These are phyloP conservation scores for Bursaphelenchus mucronatus DNA, from an alignment of 1,140 invertebrate species.

Conservation along the genomic window DNA sequence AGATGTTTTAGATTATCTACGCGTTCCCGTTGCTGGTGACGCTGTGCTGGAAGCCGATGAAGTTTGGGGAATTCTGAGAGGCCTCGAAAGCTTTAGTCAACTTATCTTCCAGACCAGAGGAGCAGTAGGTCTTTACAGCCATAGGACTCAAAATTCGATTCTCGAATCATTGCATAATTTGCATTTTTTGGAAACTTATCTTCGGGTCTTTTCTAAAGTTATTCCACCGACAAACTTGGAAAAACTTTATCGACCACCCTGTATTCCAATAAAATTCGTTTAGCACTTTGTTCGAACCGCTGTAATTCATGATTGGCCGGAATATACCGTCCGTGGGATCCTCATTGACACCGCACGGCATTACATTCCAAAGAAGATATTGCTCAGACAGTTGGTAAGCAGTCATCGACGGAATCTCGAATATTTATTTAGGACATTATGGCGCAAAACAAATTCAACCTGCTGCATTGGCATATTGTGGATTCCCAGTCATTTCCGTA, in stretches of 20 bases:
- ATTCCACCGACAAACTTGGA: no score
- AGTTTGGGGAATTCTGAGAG: slow-evolving; percentile 56
- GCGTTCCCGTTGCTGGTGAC: slow-evolving; percentile 38
- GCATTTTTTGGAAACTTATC: slow-evolving; percentile 9
- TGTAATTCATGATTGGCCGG: slow-evolving; percentile 45
- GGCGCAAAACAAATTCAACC: slow-evolving; percentile 63
- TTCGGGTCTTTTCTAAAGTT: slow-evolving; percentile 3
- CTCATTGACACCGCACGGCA: slow-evolving; percentile 46
- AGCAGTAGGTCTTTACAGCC: slow-evolving; percentile 10
- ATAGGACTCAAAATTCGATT: no score
- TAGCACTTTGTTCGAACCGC: slow-evolving; percentile 45
- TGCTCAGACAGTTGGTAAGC: slow-evolving; percentile 41
- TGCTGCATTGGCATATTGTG: slow-evolving; percentile 70
- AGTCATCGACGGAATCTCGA: not conserved
- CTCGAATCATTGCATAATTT: not conserved
- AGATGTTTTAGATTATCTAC: slow-evolving; percentile 36
- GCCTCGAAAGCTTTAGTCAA: slow-evolving; percentile 58
- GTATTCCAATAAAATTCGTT: slow-evolving; percentile 13
- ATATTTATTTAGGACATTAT: slow-evolving; percentile 41
- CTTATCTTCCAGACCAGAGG: slow-evolving; percentile 44
- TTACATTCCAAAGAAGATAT: slow-evolving; percentile 33
- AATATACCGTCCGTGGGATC: slow-evolving; percentile 44
- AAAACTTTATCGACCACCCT: no score
- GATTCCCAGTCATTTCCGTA: slow-evolving; percentile 69
- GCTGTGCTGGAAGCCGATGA: slow-evolving; percentile 51